Base-by-base conservation (phyloP, 1,140 invertebrate species). In the Pogonomyrmex barbatus region DNA sequence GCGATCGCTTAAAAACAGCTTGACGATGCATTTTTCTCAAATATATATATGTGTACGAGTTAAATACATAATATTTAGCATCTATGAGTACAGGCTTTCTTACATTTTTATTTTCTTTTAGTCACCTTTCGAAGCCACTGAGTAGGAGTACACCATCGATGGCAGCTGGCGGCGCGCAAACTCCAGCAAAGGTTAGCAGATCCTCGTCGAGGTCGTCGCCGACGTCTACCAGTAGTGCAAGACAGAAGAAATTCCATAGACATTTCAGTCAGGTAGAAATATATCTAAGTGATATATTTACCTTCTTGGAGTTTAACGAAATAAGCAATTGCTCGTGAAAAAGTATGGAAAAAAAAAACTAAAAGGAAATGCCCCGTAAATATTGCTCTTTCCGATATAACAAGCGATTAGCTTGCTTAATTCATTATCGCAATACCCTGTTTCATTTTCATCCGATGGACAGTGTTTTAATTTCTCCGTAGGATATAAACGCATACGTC, bases 111-210 rank as follows among this genome's bases (percentile, higher is more conserved):
- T 36, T 73, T 62, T 42, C 58, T 90, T 91, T 14, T 84, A 94
- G 93, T 81, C 88, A 93, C 82, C 92, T 94, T 73, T 94, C 93
- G 4, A 94, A 94, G 47, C 94, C 94, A 71, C 84, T 94, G 58
- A 94, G 94, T 81, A 94, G 93, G 87, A 94, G 94, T 91, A 93
- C 93, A 87, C 94, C 94, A 82, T 94, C 94, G 67, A 94, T 94
- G 93, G 92, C 93, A 86, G 93, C 91, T 88, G 92, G 92, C 86
- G 90, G 71, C 65, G 86, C 67, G 17, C 92, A 92, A 52, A 90
- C 93, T 50, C 87, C 92, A 70, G 88, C 89, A 75, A 91, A 91
- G 82, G 89, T 93, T 86, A 93, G 91, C 86, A 93, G 91, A 91
- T 92, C 93, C 56, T 94, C 94, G 12, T 92, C 92, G 33, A 93